Conservation (phyloP, 2,113 vertebrate species). For the Pelecanoides urinatrix region DNA sequence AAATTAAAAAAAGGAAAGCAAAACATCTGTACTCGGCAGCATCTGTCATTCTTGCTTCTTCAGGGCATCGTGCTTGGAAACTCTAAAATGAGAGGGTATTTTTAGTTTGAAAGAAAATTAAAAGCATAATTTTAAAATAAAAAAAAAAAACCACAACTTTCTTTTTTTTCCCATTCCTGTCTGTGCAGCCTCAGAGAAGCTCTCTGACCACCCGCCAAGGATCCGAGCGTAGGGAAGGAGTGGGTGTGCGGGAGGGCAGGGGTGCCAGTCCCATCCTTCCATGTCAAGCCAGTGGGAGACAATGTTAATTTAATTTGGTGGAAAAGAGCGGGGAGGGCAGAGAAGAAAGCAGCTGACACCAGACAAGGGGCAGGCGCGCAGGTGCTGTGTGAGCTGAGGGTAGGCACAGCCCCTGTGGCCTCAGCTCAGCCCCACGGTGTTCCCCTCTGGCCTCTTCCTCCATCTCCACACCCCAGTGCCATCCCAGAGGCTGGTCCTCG, state of each 20-base stretch:
- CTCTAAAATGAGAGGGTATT: constrained; percentile 43
- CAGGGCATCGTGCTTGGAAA: constrained; percentile 65
- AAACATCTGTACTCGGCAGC: constrained; percentile 51
- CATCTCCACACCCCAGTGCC: background rate
- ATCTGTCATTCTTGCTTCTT: constrained; percentile 64
- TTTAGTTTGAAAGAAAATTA: constrained; percentile 54
- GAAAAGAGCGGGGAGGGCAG: background rate
- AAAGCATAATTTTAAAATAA: constrained; percentile 40
- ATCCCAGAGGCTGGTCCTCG: rapidly evolving
- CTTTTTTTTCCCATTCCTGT: background rate
- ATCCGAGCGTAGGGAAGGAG: background rate
- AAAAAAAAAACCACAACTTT: background rate
- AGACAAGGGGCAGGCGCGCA: rapidly evolving
- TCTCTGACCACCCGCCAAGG: background rate
- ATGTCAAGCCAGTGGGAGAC: background rate
- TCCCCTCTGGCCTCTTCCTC: background rate
- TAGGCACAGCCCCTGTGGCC: background rate
- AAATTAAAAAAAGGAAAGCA: constrained; percentile 38
- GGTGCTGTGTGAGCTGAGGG: rapidly evolving
- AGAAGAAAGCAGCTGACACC: background rate
- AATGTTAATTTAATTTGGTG: background rate
- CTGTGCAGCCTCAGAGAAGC: background rate
- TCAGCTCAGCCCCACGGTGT: rapidly evolving
- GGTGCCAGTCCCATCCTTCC: background rate
- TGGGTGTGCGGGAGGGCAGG: rapidly evolving